Evolutionary conservation across 2,113 vertebrate species (phyloP), one percentile per base, ranked within the genome.

Genomic region (Pholis gunnellus): DNA sequence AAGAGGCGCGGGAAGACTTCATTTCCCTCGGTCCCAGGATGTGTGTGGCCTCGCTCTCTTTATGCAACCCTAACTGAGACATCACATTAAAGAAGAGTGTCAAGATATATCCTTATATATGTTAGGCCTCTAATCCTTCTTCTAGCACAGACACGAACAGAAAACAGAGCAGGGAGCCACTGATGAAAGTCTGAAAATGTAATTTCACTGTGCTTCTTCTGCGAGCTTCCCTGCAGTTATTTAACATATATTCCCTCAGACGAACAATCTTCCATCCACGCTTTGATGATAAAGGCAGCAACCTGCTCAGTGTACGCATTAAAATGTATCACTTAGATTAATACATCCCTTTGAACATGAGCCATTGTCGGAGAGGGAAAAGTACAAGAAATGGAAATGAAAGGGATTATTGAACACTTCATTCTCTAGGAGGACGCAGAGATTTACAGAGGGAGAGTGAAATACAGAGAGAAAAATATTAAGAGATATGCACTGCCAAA

Each of bases 291-390:
- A 88, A 93, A 92, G 87, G 85, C 88, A 81, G 87, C 84, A 88
- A 92, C 94, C 91, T 91, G 87, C 86, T 90, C 92, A 91, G 84
- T 91, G 88, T 85, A 78, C 74, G 86, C 93, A 92, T 94, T 93
- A 89, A 92, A 95, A 95, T 93, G 93, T 91, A 95, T 91, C 84
- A 85, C 92, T 90, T 83, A 92, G 94, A 94, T 94, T 88, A 95
- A 94, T 92, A 93, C 88, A 88, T 91, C 76, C 87, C 92, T 92
- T 94, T 95, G 93, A 95, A 95, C 85, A 80, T 75, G 87, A 92
- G 85, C 86, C 84, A 91, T 88, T 91, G 79, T 89, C 75, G 75
- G 83, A 78, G 78, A 75, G 38, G 59, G 54, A 77, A 83, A 85
- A 91, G 88, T 85, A 88, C 85, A 92, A 88, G 82, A 78, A 87